Evolutionary conservation across 2,888 invertebrate species (phyloP), one percentile per base, ranked within the genome.

Genomic region (Phasia obesa): DNA sequence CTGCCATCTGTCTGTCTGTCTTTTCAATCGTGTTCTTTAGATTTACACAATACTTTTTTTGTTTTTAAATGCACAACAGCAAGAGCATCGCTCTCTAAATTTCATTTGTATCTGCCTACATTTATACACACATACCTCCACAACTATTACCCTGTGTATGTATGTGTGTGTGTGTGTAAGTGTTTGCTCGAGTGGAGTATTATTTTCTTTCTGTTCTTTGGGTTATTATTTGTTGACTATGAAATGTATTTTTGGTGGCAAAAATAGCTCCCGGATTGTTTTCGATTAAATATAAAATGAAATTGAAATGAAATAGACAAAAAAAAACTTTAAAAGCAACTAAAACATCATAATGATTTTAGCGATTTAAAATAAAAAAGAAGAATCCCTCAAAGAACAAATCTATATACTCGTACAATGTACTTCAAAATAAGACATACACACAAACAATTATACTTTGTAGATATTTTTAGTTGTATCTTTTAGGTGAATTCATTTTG

Each of bases 231-330:
- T 60, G 60, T 86, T 85, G 86, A 85, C 80, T 84, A 86, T 86
- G 86, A 88, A 88, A 90, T 89, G 87, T 90, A 90, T 90, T 89
- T 90, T 89, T 89, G 90, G 88, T 87, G 87, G 89, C 87, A 86
- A 86, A 87, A 85, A 87, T 87, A 88, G 89, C 90, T 89, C 87
- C 88, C 89, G 87, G 88, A 88, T 87, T 87, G 87, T 87, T 84
- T 85, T 84, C 76, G 81, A 74, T 81, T 84, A 74, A 80, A 73
- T 84, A 69, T 75, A 77, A 84, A 84, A 79, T 64, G 62, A 73
- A 84, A 79, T 53, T 71, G 27, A 70, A 53, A 69, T 27, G 1
- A 1, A 11, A 11, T 27, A 67, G 19, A 60, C 38, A 23, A 71
- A 57, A 67, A 51, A 60, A 17, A 59, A n/a, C n/a, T n/a, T n/a